Evolutionary conservation across 2,113 vertebrate genomes (phyloP).

Genomic region (Scopus umbretta): DNA sequence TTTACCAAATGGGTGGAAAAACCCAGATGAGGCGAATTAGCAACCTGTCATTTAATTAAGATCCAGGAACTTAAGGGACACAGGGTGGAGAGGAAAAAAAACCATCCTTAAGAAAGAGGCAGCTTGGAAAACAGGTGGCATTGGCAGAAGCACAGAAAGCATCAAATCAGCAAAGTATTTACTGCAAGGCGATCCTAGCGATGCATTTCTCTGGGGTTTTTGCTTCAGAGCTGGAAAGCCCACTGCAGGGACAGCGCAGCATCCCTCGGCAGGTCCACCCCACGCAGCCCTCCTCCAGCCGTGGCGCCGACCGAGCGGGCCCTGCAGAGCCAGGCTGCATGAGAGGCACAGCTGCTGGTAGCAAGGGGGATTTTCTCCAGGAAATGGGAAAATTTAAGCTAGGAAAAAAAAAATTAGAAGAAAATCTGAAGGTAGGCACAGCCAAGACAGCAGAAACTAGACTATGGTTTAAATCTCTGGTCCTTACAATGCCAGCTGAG

Average conservation of each 20-base stretch:
- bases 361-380: not conserved
- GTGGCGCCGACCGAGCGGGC: rapidly evolving
- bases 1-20: not conserved
- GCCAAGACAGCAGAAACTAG: not conserved
- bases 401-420: not conserved
- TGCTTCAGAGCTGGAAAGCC: not conserved
- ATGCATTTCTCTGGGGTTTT: not conserved
- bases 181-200: not conserved
- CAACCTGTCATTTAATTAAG: not conserved
- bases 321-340: not conserved
- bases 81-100: not conserved
- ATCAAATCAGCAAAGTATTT: not conserved
- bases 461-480: not conserved
- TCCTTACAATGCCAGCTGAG: rapidly evolving
- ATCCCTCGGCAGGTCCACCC: not conserved
- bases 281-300: not conserved
- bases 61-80: not conserved
- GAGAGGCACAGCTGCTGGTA: rapidly evolving
- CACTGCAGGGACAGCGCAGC: rapidly evolving
- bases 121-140: not conserved
- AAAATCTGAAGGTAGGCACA: not conserved
- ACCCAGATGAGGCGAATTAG: not conserved
- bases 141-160: not conserved
- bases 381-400: not conserved
- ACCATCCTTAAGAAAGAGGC: not conserved